phyloP scores from a whole-genome alignment of 2,888 invertebrate species.

The Drosophila maculinotata region DNA sequence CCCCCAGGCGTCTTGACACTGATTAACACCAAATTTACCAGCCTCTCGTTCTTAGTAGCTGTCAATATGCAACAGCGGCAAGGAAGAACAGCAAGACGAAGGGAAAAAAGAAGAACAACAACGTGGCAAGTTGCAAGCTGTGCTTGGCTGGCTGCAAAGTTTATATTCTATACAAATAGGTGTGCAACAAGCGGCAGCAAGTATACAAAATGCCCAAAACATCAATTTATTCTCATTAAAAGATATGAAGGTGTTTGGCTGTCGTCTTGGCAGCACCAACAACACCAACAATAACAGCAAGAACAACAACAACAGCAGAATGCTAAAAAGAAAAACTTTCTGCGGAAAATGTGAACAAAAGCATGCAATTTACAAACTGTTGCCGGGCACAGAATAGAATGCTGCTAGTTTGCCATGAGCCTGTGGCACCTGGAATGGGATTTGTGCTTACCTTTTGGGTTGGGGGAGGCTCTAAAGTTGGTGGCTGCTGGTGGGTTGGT shows the following conservation, averaged over 20 bases:
- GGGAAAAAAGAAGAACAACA: not conserved
- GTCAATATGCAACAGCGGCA: constrained; percentile 56
- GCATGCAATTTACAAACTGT: constrained; percentile 73
- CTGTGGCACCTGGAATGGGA: not conserved
- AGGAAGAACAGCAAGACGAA: not conserved
- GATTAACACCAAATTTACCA: constrained; percentile 65
- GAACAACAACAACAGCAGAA: constrained; percentile 16
- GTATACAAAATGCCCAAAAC: constrained; percentile 77
- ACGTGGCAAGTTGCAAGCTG: constrained; percentile 27
- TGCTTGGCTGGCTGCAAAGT: constrained; percentile 38
- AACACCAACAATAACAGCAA: constrained; percentile 11
- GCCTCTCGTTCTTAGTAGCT: constrained; percentile 46
- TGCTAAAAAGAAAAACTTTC: constrained; percentile 66
- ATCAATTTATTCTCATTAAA: constrained; percentile 81
- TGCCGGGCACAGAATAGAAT: constrained; percentile 42
- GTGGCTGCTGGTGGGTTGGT: constrained; percentile 31
- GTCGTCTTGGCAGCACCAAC: constrained; percentile 45
- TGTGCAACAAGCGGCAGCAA: constrained; percentile 55
- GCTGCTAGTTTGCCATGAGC: constrained; percentile 18
- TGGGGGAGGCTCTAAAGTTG: constrained; percentile 32
- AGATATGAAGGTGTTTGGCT: constrained; percentile 73
- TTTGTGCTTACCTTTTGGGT: too few species aligned
- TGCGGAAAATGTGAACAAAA: constrained; percentile 74
- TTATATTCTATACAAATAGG: constrained; percentile 55
- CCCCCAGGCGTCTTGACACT: constrained; percentile 45